Conservation (phyloP, 2,113 vertebrate genomes). For the Colinus virginianus region DNA sequence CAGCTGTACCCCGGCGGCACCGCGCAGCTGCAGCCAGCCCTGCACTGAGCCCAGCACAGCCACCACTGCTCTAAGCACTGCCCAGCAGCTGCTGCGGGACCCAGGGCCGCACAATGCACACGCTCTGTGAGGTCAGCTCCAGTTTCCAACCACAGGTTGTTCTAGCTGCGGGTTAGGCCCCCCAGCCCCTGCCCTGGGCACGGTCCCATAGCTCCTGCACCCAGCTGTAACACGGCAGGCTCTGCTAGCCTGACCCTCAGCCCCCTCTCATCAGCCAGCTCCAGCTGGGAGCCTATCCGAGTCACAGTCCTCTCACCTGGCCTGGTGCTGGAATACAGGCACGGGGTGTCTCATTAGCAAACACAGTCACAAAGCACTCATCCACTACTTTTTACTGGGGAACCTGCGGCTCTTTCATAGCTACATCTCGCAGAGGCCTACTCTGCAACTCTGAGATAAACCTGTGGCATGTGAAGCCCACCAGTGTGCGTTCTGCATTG, state of each 20-base stretch:
- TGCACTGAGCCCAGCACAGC: neutral
- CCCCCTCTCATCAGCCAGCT: neutral
- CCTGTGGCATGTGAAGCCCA: neutral
- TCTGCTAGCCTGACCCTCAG: neutral
- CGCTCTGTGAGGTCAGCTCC: neutral
- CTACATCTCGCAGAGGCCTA: neutral
- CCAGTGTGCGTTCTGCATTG: neutral
- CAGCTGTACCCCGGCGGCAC: neutral
- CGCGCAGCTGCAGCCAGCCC: neutral
- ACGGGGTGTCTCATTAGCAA: neutral
- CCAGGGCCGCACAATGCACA: accelerated
- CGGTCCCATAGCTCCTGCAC: accelerated
- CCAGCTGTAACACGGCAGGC: neutral
- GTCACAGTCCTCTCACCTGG: accelerated
- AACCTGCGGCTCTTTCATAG: slow-evolving; percentile 24
- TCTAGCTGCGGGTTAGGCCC: too few species aligned
- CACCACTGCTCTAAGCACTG: neutral
- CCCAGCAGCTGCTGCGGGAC: accelerated
- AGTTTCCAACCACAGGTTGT: too few species aligned
- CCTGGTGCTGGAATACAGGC: neutral
- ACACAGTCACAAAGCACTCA: neutral
- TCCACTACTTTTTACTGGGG: neutral
- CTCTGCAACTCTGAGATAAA: neutral
- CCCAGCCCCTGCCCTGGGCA: accelerated
- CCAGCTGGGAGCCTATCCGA: neutral